These are phyloP conservation scores for Pampusana beccarii DNA, from an alignment of 2,113 vertebrate genomes.

Conservation along the genomic window DNA sequence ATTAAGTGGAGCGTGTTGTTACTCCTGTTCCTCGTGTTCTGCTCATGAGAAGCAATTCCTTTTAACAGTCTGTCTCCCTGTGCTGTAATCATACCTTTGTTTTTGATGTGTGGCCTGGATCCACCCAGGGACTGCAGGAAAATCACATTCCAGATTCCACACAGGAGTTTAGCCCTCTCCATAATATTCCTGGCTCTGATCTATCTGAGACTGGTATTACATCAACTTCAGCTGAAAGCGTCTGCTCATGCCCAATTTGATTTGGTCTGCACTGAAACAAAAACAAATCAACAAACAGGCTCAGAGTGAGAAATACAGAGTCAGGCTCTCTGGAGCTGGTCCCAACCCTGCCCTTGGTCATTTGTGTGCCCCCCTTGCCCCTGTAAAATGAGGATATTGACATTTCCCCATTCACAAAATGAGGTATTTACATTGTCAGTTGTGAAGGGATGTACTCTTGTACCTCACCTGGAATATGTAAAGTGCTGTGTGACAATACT, in stretches of 20 bases:
- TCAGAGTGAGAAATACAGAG: background rate
- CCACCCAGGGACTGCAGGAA: conserved; percentile 19
- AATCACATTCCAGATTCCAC: background rate
- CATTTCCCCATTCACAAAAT: background rate
- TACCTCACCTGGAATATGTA: background rate
- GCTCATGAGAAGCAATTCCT: background rate
- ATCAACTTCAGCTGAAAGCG: background rate
- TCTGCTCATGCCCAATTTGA: background rate
- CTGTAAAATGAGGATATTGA: background rate
- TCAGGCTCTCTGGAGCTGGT: background rate
- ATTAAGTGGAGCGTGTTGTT: background rate
- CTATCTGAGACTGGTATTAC: background rate
- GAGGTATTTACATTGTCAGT: background rate
- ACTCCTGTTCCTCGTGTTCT: background rate
- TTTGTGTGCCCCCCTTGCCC: background rate
- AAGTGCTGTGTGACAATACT: background rate
- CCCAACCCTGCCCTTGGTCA: background rate
- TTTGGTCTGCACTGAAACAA: conserved; percentile 3
- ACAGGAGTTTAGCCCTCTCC: conserved; percentile 10
- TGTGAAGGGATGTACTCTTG: background rate
- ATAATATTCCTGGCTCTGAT: background rate
- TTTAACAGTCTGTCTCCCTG: background rate
- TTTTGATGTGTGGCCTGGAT: background rate
- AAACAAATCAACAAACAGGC: conserved; percentile 7
- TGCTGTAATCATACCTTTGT: background rate